A percentile compares a stretch with the other conserved stretches of the same genome.
Conservation (phyloP, 2,888 invertebrate genomes). For the Xanthorhoe spadicearia region DNA sequence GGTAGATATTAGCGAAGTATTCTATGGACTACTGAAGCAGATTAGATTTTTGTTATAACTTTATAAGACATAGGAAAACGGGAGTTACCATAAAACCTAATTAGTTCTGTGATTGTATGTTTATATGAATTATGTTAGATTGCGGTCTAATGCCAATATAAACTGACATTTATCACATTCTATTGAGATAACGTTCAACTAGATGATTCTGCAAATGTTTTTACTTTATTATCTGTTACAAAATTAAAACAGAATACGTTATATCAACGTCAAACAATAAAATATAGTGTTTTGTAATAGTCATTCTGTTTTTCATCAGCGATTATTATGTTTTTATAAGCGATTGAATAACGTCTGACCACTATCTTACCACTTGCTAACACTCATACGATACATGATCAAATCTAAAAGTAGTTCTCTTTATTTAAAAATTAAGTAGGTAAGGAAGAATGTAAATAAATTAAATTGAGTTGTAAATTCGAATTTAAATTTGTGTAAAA, state of each 20-base stretch:
- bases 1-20: constrained; percentile 13
- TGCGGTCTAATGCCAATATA: constrained; percentile 12
- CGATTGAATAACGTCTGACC: not conserved
- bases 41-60: constrained; percentile 14
- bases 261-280: constrained; percentile 9
- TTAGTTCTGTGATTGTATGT: constrained; percentile 27
- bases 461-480: not conserved
- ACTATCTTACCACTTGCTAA: not conserved
- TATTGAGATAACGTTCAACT: constrained; percentile 7
- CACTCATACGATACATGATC: constrained; percentile 1
- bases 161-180: constrained; percentile 14
- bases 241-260: constrained; percentile 13
- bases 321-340: constrained; percentile 10
- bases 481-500: not conserved
- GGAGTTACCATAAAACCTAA: constrained; percentile 10
- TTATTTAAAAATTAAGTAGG: not conserved
- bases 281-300: constrained; percentile 17
- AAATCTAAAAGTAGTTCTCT: not conserved
- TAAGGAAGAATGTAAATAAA: not conserved
- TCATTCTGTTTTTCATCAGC: constrained; percentile 11
- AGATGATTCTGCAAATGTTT: constrained; percentile 18
- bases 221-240: constrained; percentile 19
- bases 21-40: constrained; percentile 22
- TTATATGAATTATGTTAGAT: constrained; percentile 19
- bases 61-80: constrained; percentile 2